Percentiles rank a stretch among this genome's conserved stretches.
phyloP scores from a whole-genome alignment of 2,888 invertebrate genomes.

The Andrena minutula region DNA sequence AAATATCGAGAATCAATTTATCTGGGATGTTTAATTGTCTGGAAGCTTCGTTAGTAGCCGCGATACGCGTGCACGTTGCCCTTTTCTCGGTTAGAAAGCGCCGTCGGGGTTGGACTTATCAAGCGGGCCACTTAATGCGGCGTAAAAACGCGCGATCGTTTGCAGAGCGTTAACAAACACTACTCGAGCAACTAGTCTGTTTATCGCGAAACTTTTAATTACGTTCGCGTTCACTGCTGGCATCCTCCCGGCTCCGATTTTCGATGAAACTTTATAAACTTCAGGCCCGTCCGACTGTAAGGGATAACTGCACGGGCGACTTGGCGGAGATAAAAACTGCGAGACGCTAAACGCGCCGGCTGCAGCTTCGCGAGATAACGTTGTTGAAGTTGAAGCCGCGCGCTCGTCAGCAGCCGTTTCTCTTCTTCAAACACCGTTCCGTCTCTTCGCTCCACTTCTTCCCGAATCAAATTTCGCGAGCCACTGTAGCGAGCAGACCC shows the following conservation, averaged over 20 bases:
- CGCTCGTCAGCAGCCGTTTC: slow-evolving; percentile 10
- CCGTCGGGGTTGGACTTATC: not conserved
- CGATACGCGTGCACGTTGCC: too few relatives aligned
- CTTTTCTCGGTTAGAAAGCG: too few relatives aligned
- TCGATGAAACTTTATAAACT: slow-evolving; percentile 51
- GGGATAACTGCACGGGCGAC: slow-evolving; percentile 40
- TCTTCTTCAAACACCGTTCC: not conserved
- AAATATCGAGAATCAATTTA: too few relatives aligned
- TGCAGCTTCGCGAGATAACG: slow-evolving; percentile 25
- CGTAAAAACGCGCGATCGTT: slow-evolving; percentile 23
- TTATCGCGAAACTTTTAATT: slow-evolving; percentile 61
- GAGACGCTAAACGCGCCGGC: slow-evolving; percentile 11
- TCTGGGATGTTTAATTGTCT: too few relatives aligned
- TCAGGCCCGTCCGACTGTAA: not conserved
- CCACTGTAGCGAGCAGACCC: not conserved
- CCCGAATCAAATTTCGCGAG: slow-evolving; percentile 12
- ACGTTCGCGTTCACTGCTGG: slow-evolving; percentile 25
- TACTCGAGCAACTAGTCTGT: slow-evolving; percentile 2
- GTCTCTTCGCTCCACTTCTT: not conserved
- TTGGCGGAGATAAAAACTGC: slow-evolving; percentile 46
- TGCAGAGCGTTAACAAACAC: slow-evolving; percentile 26
- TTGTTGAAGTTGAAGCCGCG: slow-evolving; percentile 5
- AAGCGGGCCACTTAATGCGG: not conserved
- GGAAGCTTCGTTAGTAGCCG: too few relatives aligned
- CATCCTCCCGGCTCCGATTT: slow-evolving; percentile 33